Conservation (phyloP, 2,113 vertebrate genomes). For the Acinonyx jubatus region DNA sequence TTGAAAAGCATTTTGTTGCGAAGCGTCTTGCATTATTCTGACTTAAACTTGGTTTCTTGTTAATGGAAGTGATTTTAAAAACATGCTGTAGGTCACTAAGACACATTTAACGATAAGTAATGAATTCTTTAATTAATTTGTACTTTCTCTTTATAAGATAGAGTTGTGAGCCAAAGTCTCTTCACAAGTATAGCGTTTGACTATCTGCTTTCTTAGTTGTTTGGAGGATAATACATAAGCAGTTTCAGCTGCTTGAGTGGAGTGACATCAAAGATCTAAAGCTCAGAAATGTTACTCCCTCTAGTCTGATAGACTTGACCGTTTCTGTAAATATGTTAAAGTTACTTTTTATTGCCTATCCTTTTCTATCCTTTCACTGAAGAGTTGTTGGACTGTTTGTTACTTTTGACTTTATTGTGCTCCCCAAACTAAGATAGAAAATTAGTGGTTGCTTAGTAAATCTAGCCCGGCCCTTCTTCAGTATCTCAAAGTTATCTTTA, state of each 20-base stretch:
- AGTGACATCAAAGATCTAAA: constrained; percentile 59
- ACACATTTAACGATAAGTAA: not conserved
- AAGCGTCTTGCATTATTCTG: constrained; percentile 29
- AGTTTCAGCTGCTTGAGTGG: constrained; percentile 59
- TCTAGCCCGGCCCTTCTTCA: constrained; percentile 67
- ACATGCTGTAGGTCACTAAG: constrained; percentile 28
- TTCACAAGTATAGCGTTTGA: constrained; percentile 38
- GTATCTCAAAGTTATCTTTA: constrained; percentile 71
- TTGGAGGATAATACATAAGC: constrained; percentile 60
- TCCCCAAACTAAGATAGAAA: constrained; percentile 58
- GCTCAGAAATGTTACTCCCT: constrained; percentile 56
- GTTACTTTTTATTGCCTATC: constrained; percentile 63
- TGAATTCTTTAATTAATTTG: constrained; percentile 50
- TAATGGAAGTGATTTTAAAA: constrained; percentile 55
- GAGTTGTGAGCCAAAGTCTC: not conserved
- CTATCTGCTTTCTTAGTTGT: constrained; percentile 44
- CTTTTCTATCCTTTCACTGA: constrained; percentile 61
- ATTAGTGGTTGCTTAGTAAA: constrained; percentile 59
- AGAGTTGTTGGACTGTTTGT: constrained; percentile 73
- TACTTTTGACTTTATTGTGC: constrained; percentile 70
- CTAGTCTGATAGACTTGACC: not conserved
- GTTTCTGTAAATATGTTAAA: constrained; percentile 59
- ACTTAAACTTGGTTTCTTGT: constrained; percentile 23
- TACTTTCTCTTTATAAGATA: constrained; percentile 38
- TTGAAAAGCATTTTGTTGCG: constrained; percentile 54